Conservation (phyloP, 2,888 invertebrate species). For the Drosophila parthenogenetica region DNA sequence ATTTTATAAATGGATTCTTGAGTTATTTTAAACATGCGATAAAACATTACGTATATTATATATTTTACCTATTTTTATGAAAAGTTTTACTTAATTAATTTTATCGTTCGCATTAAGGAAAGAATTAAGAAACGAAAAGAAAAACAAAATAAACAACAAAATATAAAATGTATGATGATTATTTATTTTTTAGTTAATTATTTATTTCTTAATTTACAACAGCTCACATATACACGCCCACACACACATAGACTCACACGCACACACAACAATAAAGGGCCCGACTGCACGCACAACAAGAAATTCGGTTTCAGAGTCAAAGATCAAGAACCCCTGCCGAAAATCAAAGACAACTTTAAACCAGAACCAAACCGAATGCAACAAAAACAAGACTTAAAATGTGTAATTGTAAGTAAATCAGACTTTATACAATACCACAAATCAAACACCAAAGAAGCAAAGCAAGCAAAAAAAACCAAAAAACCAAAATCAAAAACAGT, state of each 20-base stretch:
- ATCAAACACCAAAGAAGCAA: constrained; percentile 46
- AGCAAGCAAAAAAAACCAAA: constrained; percentile 21
- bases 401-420: constrained; percentile 30
- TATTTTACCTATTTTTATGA: constrained; percentile 71
- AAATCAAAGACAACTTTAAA: constrained; percentile 28
- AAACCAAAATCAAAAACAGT: constrained; percentile 24
- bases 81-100: constrained; percentile 72
- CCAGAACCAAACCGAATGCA: constrained; percentile 69
- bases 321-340: constrained; percentile 6
- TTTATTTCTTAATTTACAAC: constrained; percentile 19
- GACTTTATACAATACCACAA: constrained; percentile 39
- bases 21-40: constrained; percentile 17
- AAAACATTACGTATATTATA: constrained; percentile 44
- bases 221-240: constrained; percentile 19
- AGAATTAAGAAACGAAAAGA: constrained; percentile 35
- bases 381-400: constrained; percentile 68
- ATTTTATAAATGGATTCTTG: constrained; percentile 51
- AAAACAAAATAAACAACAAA: constrained; percentile 50
- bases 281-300: constrained; percentile 59
- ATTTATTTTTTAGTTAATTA: constrained; percentile 28
- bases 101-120: constrained; percentile 54
- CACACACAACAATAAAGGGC: constrained; percentile 30
- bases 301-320: constrained; percentile 63
- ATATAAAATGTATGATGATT: constrained; percentile 66
- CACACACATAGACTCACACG: constrained; percentile 16